Evolutionary conservation across 2,888 invertebrate genomes (phyloP).

Genomic region (Drosophila gaucha): DNA sequence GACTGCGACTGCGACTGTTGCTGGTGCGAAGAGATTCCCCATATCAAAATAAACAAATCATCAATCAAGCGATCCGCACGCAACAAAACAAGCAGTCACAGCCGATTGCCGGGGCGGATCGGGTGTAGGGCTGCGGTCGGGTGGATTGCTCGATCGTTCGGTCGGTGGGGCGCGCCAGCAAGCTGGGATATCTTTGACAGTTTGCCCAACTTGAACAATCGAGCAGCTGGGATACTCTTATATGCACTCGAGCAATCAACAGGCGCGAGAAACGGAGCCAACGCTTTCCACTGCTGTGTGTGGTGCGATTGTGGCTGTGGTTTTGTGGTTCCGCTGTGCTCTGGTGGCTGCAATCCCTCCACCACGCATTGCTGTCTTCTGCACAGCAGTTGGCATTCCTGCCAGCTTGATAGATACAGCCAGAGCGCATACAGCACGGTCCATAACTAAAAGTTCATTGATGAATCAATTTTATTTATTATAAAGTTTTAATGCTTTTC

Average conservation of each 20-base stretch:
- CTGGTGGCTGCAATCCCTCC: conserved; percentile 32
- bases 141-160: neutral
- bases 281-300: conserved; percentile 4
- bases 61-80: conserved; percentile 78
- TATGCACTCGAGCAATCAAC: conserved; percentile 76
- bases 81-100: conserved; percentile 48
- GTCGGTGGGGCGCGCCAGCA: conserved; percentile 35
- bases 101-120: conserved; percentile 22
- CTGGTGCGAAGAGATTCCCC: conserved; percentile 73
- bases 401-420: conserved; percentile 53
- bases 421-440: conserved; percentile 22
- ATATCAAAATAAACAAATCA: conserved; percentile 82
- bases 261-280: conserved; percentile 51
- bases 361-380: conserved; percentile 33
- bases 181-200: conserved; percentile 79
- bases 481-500: no score
- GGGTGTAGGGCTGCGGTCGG: conserved; percentile 2
- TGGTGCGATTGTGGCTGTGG: conserved; percentile 13
- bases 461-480: neutral
- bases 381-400: conserved; percentile 64
- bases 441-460: neutral
- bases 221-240: conserved; percentile 64
- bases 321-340: conserved; percentile 17
- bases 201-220: conserved; percentile 66
- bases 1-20: conserved; percentile 4